Percentiles rank a stretch among this genome's conserved stretches.
Conservation (phyloP, 2,888 invertebrate species). For the Dioctria linearis region DNA sequence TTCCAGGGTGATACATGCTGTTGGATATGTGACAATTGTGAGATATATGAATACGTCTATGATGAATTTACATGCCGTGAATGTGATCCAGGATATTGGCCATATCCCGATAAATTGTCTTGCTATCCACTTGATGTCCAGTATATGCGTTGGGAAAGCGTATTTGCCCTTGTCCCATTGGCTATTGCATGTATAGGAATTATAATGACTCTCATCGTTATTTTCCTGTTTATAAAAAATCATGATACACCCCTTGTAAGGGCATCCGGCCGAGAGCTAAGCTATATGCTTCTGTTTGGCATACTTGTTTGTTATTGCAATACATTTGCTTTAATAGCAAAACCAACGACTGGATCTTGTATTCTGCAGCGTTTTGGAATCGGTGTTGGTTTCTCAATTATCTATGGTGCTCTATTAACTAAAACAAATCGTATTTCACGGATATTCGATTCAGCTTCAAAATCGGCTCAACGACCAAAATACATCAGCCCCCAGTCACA, state of each 20-base stretch:
- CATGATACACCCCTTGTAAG: conserved; percentile 79
- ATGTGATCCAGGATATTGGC: conserved; percentile 78
- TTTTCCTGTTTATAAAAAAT: conserved; percentile 76
- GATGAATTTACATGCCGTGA: conserved; percentile 78
- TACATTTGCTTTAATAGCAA: conserved; percentile 76
- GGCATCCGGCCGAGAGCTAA: conserved; percentile 76
- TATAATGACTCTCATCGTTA: conserved; percentile 75
- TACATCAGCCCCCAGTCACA: conserved; percentile 79
- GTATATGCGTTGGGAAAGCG: conserved; percentile 78
- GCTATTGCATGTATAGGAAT: conserved; percentile 77
- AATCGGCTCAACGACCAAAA: conserved; percentile 76
- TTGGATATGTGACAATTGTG: conserved; percentile 84
- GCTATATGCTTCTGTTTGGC: conserved; percentile 76
- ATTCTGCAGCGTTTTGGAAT: conserved; percentile 77
- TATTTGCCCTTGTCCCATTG: conserved; percentile 77
- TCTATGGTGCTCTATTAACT: conserved; percentile 77
- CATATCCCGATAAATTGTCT: conserved; percentile 75
- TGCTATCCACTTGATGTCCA: conserved; percentile 77
- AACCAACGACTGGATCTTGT: conserved; percentile 74
- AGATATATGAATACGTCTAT: conserved; percentile 77
- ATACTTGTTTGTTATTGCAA: conserved; percentile 77
- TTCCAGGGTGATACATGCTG: conserved; percentile 79
- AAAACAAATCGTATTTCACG: conserved; percentile 78
- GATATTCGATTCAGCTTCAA: conserved; percentile 77
- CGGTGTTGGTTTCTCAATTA: conserved; percentile 78